These are phyloP conservation scores for Sapajus apella DNA, from an alignment of 2,113 vertebrate species.

Conservation along the genomic window DNA sequence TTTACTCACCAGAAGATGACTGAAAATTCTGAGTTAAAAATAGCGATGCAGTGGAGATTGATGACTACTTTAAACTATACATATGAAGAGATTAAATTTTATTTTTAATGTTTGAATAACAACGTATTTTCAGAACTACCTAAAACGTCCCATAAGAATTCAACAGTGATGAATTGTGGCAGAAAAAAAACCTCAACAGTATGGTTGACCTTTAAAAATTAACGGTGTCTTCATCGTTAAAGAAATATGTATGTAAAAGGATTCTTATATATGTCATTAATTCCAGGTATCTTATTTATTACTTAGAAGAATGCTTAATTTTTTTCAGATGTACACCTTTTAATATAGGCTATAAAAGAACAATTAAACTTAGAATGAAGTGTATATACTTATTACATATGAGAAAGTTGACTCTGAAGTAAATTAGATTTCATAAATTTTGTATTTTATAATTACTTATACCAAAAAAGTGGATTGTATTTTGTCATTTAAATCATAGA, in stretches of 20 bases:
- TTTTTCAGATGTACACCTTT: neutral
- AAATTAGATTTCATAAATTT: neutral
- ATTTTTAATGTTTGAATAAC: conserved; percentile 36
- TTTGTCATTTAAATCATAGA: neutral
- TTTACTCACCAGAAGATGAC: neutral
- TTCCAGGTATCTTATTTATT: neutral
- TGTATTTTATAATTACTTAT: neutral
- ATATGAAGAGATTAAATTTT: neutral
- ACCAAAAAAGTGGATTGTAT: neutral
- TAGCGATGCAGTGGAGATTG: neutral
- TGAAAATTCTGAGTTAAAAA: neutral
- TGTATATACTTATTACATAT: neutral
- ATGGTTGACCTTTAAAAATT: conserved; percentile 24
- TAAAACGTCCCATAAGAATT: conserved; percentile 27
- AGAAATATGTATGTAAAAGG: neutral
- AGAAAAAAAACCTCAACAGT: neutral
- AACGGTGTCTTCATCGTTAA: conserved; percentile 33
- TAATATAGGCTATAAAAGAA: neutral
- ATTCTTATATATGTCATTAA: neutral
- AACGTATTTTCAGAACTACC: conserved; percentile 11
- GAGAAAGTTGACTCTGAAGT: neutral
- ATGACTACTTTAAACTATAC: neutral
- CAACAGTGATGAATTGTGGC: neutral
- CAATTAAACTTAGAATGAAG: neutral
- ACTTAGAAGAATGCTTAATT: neutral